phyloP scores from a whole-genome alignment of 2,113 vertebrate species.

The Hippocampus mohnikei region DNA sequence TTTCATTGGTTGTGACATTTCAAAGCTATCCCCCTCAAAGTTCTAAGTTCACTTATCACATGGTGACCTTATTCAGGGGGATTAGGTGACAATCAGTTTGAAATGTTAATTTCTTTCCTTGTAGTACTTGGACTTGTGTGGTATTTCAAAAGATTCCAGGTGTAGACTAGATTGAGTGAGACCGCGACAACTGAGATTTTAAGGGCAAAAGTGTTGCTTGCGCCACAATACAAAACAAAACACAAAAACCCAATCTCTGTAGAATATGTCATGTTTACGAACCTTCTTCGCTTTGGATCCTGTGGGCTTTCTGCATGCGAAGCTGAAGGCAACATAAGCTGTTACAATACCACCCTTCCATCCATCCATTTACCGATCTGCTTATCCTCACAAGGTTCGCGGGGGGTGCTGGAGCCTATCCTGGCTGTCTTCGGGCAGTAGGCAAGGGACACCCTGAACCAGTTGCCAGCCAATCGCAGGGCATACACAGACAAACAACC shows the following conservation, averaged over 20 bases:
- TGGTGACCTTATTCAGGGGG: constrained; percentile 49
- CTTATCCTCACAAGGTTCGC: too few species aligned
- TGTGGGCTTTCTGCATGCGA: neutral
- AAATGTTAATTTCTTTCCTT: constrained; percentile 64
- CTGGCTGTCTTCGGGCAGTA: too few species aligned
- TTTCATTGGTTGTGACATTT: constrained; percentile 70
- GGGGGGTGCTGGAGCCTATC: too few species aligned
- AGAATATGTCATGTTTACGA: neutral
- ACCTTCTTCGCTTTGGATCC: neutral
- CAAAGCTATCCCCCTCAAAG: constrained; percentile 63
- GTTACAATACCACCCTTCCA: too few species aligned
- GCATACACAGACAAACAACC: too few species aligned
- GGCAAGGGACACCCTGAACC: too few species aligned
- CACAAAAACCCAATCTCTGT: neutral
- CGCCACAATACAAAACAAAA: neutral
- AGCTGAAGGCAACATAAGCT: too few species aligned
- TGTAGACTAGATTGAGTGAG: constrained; percentile 4
- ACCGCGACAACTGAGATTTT: neutral
- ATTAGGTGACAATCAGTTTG: constrained; percentile 65
- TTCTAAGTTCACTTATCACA: constrained; percentile 65
- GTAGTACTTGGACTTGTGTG: constrained; percentile 46
- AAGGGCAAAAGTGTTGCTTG: neutral
- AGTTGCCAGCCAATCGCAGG: too few species aligned
- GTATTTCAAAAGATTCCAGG: constrained; percentile 18
- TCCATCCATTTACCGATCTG: too few species aligned